phyloP scores from a whole-genome alignment of 2,888 invertebrate genomes.

The Ctena decussata region DNA sequence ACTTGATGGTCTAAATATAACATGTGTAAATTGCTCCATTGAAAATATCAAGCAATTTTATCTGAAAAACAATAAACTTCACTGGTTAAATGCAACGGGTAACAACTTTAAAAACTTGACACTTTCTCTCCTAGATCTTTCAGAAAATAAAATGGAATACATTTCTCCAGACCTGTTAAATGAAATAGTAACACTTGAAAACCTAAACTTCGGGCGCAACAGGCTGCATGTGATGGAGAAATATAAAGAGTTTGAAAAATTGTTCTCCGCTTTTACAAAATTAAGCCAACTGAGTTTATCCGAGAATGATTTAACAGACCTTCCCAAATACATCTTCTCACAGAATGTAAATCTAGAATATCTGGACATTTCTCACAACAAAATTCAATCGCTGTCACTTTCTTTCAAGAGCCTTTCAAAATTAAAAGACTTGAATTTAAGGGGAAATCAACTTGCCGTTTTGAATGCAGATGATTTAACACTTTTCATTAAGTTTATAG shows the following conservation, averaged over 20 bases:
- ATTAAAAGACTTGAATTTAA: neutral
- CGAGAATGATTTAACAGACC: neutral
- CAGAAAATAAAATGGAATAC: neutral
- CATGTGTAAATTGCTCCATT: neutral
- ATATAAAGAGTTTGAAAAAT: neutral
- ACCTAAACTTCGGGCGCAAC: neutral
- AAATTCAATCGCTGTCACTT: neutral
- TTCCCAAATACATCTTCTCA: neutral
- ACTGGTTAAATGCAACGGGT: neutral
- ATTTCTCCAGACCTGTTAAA: neutral
- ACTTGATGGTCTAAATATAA: no score
- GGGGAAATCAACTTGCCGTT: neutral
- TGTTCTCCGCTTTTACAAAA: neutral
- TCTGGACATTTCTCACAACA: neutral
- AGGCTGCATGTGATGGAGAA: neutral
- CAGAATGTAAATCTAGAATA: no score
- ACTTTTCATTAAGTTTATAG: no score
- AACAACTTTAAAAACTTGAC: neutral
- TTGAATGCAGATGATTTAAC: neutral
- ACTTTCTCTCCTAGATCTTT: neutral
- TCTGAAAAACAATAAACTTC: neutral
- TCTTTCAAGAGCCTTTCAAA: neutral
- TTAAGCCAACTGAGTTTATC: neutral
- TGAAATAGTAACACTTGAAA: neutral
- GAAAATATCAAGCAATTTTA: neutral